Evolutionary conservation across 1,140 invertebrate species (phyloP), one percentile per base, ranked within the genome.

Genomic region (Mycetomoellerius zeteki): DNA sequence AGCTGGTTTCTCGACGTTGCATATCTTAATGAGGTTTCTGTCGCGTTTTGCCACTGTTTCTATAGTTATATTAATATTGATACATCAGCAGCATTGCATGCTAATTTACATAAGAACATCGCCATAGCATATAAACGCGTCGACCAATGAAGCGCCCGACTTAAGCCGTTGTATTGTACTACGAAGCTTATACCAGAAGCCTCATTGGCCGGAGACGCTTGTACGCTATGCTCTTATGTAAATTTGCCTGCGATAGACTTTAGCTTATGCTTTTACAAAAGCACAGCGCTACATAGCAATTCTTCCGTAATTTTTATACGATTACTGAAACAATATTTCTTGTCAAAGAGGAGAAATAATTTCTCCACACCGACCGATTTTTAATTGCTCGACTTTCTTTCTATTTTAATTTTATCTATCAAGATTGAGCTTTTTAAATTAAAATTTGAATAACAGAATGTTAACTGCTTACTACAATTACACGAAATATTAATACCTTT

Each of bases 21-120:
- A 27, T 43, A 71, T 73, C 27, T 84, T 84, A 84, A 73, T 54
- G 37, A 75, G n/a, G n/a, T 56, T 37, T 50, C 21, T 27, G 54
- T 73, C n/a, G 43, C 47, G 47, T 71, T 43, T 69, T 58, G 19
- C 67, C 8, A 33, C 24, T 75, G 69, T 50, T 84, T 75, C 80
- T 75, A 73, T 50, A 84, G 80, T 75, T 84, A 84, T 60, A 84
- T 84, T 84, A 84, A 84, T 84, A 84, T 84, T 84, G 54, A 84
- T 82, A 72, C 69, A 50, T 84, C 64, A 84, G 80, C 80, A 75
- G 24, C 80, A 84, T 84, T 43, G 54, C 37, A 24, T 43, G 37
- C 24, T 47, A 84, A 73, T 84, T 84, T 84, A 27, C 80, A 75
- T 84, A 84, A 84, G 80, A 84, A 73, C 80, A 14, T 84, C 80